Evolutionary conservation across 2,888 invertebrate species (phyloP).

Genomic region (Mesoligia furuncula): DNA sequence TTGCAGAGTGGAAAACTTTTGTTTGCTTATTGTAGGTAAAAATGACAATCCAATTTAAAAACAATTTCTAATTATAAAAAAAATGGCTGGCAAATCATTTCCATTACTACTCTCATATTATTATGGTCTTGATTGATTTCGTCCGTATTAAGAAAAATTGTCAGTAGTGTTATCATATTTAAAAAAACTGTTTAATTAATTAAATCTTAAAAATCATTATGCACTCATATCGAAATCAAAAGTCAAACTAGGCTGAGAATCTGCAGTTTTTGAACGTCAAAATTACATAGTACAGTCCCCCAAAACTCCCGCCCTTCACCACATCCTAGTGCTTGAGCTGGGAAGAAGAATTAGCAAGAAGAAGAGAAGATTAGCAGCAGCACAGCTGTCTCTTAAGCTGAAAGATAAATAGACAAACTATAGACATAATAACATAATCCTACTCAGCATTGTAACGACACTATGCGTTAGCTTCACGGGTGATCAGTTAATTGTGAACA

Average conservation of each 20-base stretch:
- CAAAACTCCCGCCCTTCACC: background rate
- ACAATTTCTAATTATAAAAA: background rate
- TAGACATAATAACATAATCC: constrained; percentile 45
- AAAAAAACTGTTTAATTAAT: too few relatives aligned
- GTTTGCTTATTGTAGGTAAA: background rate
- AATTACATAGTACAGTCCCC: background rate
- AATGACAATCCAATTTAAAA: background rate
- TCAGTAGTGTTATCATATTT: too few relatives aligned
- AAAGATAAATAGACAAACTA: background rate
- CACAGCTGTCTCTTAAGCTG: background rate
- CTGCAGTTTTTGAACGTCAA: background rate
- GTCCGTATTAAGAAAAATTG: too few relatives aligned
- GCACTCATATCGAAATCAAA: background rate
- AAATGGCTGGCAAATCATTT: background rate
- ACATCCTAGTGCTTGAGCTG: background rate
- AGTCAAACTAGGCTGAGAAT: background rate
- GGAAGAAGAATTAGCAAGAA: background rate
- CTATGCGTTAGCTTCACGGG: constrained; percentile 65
- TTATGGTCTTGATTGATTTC: too few relatives aligned
- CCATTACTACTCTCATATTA: background rate
- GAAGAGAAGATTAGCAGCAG: background rate
- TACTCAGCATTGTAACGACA: constrained; percentile 45
- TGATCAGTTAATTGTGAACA: constrained; percentile 72
- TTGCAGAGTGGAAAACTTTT: too few relatives aligned
- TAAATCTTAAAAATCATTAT: too few relatives aligned